Conservation (phyloP, 2,113 vertebrate species). For the Cygnus atratus region DNA sequence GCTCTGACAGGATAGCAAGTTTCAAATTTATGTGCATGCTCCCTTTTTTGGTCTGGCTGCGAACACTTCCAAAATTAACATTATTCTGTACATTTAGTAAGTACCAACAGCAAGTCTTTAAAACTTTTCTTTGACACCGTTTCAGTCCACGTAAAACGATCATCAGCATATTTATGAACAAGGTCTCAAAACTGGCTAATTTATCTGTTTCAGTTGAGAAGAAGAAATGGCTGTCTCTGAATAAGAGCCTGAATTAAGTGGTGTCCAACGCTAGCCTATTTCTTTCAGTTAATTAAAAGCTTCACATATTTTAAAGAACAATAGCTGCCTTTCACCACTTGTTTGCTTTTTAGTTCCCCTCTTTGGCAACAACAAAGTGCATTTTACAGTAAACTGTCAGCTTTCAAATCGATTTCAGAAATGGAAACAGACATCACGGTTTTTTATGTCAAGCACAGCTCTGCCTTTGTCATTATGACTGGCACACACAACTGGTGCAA, state of each 20-base stretch:
- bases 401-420: constrained; percentile 13
- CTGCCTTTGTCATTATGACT: constrained; percentile 49
- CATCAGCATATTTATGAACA: constrained; percentile 46
- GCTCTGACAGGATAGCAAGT: not conserved
- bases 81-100: constrained; percentile 1
- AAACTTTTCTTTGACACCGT: constrained; percentile 39
- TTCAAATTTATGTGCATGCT: not conserved
- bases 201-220: not conserved
- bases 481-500: not conserved
- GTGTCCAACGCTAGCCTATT: not conserved
- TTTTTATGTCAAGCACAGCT: constrained; percentile 24
- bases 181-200: constrained; percentile 20
- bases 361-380: constrained; percentile 45
- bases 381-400: constrained; percentile 46
- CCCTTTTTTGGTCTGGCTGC: not conserved
- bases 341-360: constrained; percentile 59
- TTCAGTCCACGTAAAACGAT: constrained; percentile 19
- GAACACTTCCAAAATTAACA: constrained; percentile 50
- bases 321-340: constrained; percentile 59
- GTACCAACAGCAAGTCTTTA: constrained; percentile 20
- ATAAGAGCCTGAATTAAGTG: not conserved
- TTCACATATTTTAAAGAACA: constrained; percentile 36
- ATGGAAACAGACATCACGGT: constrained; percentile 4
- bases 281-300: constrained; percentile 58
- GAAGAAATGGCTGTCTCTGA: not conserved